Evolutionary conservation across 2,888 invertebrate genomes (phyloP), one percentile per base, ranked within the genome.

Genomic region (Amphipoea lucens): DNA sequence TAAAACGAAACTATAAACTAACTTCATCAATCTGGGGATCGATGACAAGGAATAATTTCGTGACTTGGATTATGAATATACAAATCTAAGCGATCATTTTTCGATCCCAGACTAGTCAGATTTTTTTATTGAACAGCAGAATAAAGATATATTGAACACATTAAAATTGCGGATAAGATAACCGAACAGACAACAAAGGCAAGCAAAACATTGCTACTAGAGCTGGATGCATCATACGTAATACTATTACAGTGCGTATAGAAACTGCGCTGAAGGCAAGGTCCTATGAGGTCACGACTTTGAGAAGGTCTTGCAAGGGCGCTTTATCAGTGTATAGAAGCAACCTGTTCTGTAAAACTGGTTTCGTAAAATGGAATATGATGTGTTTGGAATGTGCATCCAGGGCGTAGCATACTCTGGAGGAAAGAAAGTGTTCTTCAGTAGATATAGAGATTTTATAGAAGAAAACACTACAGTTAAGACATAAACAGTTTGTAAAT

Each of bases 241-340:
- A 76, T 75, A 75, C 73, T 76, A 81, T 80, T 81, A 65, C 79
- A 78, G 79, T 89, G 88, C 86, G 89, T 90, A 83, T 88, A 89
- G 88, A 87, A 91, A 88, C 85, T 89, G 88, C 87, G 94, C 95
- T 92, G 86, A 89, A 93, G 95, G 95, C 96, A 94, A 95, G 94
- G 95, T 93, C 93, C 94, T 91, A 89, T 90, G 94, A 94, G 96
- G 95, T 96, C 96, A 96, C 96, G 96, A 96, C 95, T 96, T 94
- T 94, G 94, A 93, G 94, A 95, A 95, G 95, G 94, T 94, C 94
- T 93, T 90, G 92, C 95, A 95, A 95, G 95, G 94, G 94, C 95
- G 93, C 91, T 91, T 92, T 92, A 92, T 92, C 90, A 90, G 88
- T 84, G 89, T 89, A 87, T 88, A 87, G 89, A 87, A 81, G 78